Percentiles rank a stretch among this genome's conserved stretches.
Evolutionary conservation across 2,797 vertebrate genomes (phyloP).

Genomic region (Saguinus oedipus): DNA sequence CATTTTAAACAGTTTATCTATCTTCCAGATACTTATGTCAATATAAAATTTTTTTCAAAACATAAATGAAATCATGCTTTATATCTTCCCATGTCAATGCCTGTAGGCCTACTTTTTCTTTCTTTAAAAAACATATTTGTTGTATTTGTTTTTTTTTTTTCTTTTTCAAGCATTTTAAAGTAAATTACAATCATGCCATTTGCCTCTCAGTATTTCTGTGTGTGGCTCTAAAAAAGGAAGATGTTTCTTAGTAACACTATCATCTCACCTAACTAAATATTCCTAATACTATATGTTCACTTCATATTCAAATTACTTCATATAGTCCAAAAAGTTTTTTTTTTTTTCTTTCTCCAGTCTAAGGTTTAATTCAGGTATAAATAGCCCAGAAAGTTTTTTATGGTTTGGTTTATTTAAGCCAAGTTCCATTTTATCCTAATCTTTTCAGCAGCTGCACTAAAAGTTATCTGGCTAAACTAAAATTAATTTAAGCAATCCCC

Average conservation of each 20-base stretch:
- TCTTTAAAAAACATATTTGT: background rate
- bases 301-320: conserved; percentile 26
- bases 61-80: background rate
- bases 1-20: background rate
- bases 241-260: background rate
- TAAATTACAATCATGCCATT: conserved; percentile 7
- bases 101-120: conserved; percentile 6
- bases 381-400: background rate
- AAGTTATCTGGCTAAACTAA: conserved; percentile 45
- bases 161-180: conserved; percentile 26
- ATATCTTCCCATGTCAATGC: background rate
- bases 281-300: background rate
- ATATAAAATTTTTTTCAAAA: background rate
- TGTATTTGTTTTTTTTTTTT: background rate
- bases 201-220: background rate
- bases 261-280: conserved; percentile 27
- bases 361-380: too few relatives aligned
- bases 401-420: conserved; percentile 40
- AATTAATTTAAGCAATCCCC: conserved; percentile 32
- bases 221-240: background rate
- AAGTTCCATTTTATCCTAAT: background rate
- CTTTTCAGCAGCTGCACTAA: conserved; percentile 13
- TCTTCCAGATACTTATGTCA: background rate
- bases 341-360: too few relatives aligned
- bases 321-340: background rate